Evolutionary conservation across 1,140 invertebrate species (phyloP).

Genomic region (Heliconius nattereri): DNA sequence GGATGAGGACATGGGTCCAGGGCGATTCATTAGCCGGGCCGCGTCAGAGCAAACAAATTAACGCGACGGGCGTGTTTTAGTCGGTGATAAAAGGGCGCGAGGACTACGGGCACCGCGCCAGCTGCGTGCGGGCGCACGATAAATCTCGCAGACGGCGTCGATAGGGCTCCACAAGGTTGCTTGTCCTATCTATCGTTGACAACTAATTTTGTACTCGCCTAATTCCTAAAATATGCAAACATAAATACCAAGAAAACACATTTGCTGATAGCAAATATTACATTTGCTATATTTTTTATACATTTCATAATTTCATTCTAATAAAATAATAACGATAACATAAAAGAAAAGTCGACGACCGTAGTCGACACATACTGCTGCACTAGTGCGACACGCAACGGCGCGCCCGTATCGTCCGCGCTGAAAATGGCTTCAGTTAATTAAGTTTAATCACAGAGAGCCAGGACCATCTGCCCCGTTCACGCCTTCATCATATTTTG

Average conservation of each 20-base stretch:
- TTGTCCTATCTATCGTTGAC: constrained; percentile 5
- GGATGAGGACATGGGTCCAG: constrained; percentile 68
- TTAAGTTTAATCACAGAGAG: constrained; percentile 80
- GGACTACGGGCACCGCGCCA: constrained; percentile 66
- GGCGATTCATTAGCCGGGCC: constrained; percentile 77
- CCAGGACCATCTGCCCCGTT: constrained; percentile 70
- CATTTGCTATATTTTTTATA: background rate
- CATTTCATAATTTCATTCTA: background rate
- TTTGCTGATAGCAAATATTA: background rate
- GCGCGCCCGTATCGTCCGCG: constrained; percentile 42
- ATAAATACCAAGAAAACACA: background rate
- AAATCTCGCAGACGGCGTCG: constrained; percentile 60
- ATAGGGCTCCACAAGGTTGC: constrained; percentile 44
- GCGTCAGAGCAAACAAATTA: constrained; percentile 80
- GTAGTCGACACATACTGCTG: constrained; percentile 12
- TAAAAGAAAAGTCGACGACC: constrained; percentile 28
- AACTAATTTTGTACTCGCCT: background rate
- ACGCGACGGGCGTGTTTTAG: constrained; percentile 74
- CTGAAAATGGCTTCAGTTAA: constrained; percentile 80
- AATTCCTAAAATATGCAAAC: background rate
- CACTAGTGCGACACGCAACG: constrained; percentile 34
- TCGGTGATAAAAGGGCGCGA: constrained; percentile 76
- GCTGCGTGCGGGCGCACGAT: constrained; percentile 68
- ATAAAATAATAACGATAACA: background rate
- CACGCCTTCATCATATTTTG: constrained; percentile 70